Base-by-base conservation (phyloP, 2,113 vertebrate genomes). In the Vanacampus margaritifer region DNA sequence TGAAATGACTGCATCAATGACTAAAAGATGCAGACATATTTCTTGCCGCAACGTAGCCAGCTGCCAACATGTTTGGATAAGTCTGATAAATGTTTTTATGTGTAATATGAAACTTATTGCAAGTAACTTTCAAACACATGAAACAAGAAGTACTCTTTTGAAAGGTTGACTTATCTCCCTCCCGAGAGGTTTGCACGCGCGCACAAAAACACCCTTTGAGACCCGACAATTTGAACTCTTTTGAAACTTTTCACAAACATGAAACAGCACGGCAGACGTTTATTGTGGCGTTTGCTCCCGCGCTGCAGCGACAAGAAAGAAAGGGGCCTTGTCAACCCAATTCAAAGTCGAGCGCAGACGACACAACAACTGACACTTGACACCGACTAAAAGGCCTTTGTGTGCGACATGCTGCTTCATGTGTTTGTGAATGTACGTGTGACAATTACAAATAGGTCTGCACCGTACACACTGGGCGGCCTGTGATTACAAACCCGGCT, bases 221-320 rank as follows among this genome's bases (percentile, higher is more conserved):
- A 71, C 72, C 73, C 74, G 70, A 76, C 67, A 79, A 75, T 76
- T 50, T 67, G 57, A 85, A 77, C 79, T 80, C 65, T 64, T 67
- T 56, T 73, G 62, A 80, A 82, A 80, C 57, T 76, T 71, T 86
- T 37, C 21, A 45, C 56, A 19, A 81, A 81, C 73, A 82, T 79
- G 67, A 82, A 84, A 81, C 64, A 36, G 65, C 65, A 48, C n/a
- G 48, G 73, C 73, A 72, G 60, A 85, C 69, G 83, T 84, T 82
- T 69, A 72, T 64, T 54, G 17, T 76, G 78, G 65, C 79, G 79
- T 83, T 79, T 86, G 71, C 78, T 79, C 78, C 76, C 65, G 65
- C 75, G 59, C 75, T 10, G 37, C 39, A 3, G 23, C 23, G 60
- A 43, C 37, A 39, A 72, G 71, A 65, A 65, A 48, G n/a, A 48